Conservation (phyloP, 2,797 vertebrate genomes). For the Oreortyx pictus region DNA sequence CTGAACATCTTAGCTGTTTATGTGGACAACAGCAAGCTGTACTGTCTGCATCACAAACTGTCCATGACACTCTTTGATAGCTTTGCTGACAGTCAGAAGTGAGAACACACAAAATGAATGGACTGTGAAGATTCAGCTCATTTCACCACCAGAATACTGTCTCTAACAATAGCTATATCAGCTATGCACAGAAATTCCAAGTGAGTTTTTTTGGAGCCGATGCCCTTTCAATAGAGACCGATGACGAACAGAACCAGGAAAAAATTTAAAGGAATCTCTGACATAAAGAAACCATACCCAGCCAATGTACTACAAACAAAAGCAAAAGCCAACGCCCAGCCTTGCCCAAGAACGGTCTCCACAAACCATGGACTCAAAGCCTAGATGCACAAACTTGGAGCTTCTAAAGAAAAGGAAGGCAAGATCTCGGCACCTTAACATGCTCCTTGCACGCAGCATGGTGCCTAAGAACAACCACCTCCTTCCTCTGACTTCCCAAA, state of each 20-base stretch:
- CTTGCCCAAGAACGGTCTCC: background rate
- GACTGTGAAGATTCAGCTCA: background rate
- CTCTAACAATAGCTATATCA: background rate
- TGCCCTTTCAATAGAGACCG: background rate
- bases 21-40: background rate
- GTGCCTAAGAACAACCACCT: background rate
- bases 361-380: background rate
- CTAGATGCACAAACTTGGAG: background rate
- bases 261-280: background rate
- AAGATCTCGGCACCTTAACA: background rate
- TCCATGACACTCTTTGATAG: background rate
- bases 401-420: background rate
- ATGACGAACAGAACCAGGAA: background rate
- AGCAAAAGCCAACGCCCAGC: background rate
- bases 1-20: background rate
- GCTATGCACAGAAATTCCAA: background rate
- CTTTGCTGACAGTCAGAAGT: background rate
- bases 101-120: background rate
- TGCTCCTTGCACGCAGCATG: background rate
- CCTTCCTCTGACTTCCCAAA: conserved; percentile 19
- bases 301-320: background rate
- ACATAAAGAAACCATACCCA: background rate
- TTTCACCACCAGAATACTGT: background rate
- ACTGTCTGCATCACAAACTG: background rate
- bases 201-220: background rate